Conservation (phyloP, 2,888 invertebrate genomes). For the Meliscaeva auricollis region DNA sequence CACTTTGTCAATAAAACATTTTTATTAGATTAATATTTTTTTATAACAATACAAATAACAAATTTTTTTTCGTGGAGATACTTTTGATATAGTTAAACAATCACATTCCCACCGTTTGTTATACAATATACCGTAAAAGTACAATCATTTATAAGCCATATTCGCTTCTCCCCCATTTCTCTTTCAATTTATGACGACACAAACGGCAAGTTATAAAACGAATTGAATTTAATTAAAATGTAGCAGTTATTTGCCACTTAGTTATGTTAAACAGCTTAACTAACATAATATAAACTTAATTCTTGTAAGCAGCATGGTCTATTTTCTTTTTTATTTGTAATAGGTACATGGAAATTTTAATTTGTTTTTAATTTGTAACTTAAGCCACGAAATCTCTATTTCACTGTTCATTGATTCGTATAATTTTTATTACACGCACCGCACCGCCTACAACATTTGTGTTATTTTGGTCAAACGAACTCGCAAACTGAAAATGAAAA, state of each 20-base stretch:
- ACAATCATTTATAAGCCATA: background rate
- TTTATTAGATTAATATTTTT: too few species aligned
- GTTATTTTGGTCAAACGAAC: slow-evolving; percentile 48
- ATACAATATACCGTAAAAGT: background rate
- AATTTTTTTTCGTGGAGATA: background rate
- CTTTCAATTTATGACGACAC: slow-evolving; percentile 3
- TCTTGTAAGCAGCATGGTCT: background rate
- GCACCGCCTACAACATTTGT: slow-evolving; percentile 50
- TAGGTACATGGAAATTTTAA: background rate
- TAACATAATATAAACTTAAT: background rate
- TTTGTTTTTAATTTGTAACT: background rate
- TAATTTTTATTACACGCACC: slow-evolving; percentile 35
- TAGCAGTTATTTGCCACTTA: background rate
- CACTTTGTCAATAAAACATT: too few species aligned
- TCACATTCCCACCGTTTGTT: background rate
- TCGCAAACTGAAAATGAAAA: slow-evolving; percentile 69
- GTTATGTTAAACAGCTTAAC: background rate
- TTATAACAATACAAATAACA: too few species aligned
- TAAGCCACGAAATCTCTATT: background rate
- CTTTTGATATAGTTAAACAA: background rate
- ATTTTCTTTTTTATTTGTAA: too few species aligned
- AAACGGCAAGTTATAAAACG: slow-evolving; percentile 10
- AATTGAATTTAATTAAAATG: slow-evolving; percentile 19
- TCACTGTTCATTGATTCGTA: slow-evolving; percentile 2
- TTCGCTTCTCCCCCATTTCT: background rate